These are phyloP conservation scores for Poeciliopsis turrubarensis DNA, from an alignment of 2,113 vertebrate species.

Conservation along the genomic window DNA sequence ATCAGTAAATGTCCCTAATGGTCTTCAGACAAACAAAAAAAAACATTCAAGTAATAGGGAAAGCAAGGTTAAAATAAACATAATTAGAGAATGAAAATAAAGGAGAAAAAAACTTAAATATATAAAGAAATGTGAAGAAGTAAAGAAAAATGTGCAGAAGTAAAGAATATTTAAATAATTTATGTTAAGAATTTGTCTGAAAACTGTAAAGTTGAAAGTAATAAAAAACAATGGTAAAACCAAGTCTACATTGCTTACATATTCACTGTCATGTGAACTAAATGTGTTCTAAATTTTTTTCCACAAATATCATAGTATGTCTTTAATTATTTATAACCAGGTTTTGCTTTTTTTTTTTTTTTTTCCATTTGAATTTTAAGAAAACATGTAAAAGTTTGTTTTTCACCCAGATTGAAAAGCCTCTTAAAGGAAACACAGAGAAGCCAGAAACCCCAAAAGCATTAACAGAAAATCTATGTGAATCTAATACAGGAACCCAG, in stretches of 20 bases:
- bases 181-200: no score
- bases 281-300: not conserved
- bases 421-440: not conserved
- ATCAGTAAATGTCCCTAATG: not conserved
- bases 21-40: not conserved
- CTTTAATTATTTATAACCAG: not conserved
- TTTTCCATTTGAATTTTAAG: not conserved
- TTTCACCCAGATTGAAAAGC: not conserved
- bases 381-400: not conserved
- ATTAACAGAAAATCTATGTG: not conserved
- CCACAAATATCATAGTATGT: not conserved
- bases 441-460: not conserved
- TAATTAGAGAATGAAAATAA: not conserved
- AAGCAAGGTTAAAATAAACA: not conserved
- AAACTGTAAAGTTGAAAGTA: not conserved
- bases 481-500: not conserved
- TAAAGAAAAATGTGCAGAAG: no score
- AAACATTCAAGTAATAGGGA: not conserved
- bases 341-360: not conserved
- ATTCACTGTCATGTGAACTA: not conserved
- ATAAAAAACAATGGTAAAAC: not conserved
- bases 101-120: not conserved
- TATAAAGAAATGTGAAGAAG: not conserved
- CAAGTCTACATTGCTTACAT: not conserved
- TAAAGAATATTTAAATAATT: no score